Conservation (phyloP, 1,140 invertebrate species). For the Drosophila parvula region DNA sequence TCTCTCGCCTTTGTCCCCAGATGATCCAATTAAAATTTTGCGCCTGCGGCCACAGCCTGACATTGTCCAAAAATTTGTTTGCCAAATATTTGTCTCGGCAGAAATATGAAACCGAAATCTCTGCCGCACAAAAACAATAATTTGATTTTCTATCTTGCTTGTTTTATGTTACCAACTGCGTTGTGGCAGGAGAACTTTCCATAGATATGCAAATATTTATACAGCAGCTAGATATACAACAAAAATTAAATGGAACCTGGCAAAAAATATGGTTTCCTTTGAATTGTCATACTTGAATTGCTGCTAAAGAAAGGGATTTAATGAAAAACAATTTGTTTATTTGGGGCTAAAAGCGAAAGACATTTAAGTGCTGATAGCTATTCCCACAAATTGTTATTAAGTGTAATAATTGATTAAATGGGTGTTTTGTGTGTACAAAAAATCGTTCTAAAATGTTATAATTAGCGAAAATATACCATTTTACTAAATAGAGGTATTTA, state of each 20-base stretch:
- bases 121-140: slow-evolving; percentile 46
- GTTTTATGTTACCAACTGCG: slow-evolving; percentile 2
- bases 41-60: slow-evolving; percentile 35
- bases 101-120: slow-evolving; percentile 51
- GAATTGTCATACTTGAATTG: slow-evolving; percentile 3
- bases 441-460: too few relatives aligned
- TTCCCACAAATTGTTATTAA: too few relatives aligned
- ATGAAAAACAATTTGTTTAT: slow-evolving; percentile 1
- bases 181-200: not conserved
- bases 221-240: slow-evolving; percentile 8
- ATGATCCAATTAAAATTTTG: slow-evolving; percentile 76
- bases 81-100: slow-evolving; percentile 44
- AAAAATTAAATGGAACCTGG: slow-evolving; percentile 15
- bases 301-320: slow-evolving; percentile 9
- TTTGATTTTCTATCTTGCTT: slow-evolving; percentile 48
- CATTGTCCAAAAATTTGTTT: slow-evolving; percentile 46
- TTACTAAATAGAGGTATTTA: too few relatives aligned
- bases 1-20: slow-evolving; percentile 35
- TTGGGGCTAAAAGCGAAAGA: not conserved
- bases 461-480: too few relatives aligned
- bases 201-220: slow-evolving; percentile 43
- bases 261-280: slow-evolving; percentile 2
- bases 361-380: slow-evolving; percentile 12
- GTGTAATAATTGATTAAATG: too few relatives aligned
- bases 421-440: too few relatives aligned